These are phyloP conservation scores for Thermophis baileyi DNA, from an alignment of 2,113 vertebrate genomes.

Conservation along the genomic window DNA sequence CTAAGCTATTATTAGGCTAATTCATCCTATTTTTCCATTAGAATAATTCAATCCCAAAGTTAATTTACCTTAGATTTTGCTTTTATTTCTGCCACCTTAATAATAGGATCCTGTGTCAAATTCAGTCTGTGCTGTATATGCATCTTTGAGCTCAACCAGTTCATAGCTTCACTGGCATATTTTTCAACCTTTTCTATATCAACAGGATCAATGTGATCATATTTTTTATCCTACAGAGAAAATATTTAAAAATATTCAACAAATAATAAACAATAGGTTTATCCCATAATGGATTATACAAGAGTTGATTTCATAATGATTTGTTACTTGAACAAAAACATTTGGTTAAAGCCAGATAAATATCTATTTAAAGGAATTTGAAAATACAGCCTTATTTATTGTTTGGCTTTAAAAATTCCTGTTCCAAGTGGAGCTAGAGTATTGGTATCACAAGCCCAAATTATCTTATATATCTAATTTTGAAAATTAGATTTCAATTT, in stretches of 20 bases:
- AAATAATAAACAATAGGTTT: neutral
- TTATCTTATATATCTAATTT: neutral
- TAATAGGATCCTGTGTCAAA: constrained; percentile 84
- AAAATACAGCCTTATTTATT: neutral
- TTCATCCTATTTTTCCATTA: neutral
- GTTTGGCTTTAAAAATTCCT: neutral
- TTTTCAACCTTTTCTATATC: constrained; percentile 87
- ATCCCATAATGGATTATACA: neutral
- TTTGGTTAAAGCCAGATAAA: neutral
- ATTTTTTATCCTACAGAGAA: constrained; percentile 83
- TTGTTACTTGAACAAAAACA: neutral
- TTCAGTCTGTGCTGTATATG: constrained; percentile 86
- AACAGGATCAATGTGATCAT: constrained; percentile 78
- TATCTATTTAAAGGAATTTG: neutral
- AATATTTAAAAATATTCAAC: neutral
- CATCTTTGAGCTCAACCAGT: constrained; percentile 90
- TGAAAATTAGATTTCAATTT: neutral
- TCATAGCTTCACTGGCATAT: constrained; percentile 81
- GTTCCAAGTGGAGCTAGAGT: neutral
- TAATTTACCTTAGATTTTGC: constrained; percentile 84
- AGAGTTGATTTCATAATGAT: neutral
- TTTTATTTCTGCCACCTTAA: constrained; percentile 90
- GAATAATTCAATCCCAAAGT: neutral
- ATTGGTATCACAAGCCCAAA: neutral
- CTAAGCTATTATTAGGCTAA: neutral